Percentiles rank a stretch among this genome's conserved stretches.
Evolutionary conservation across 2,888 invertebrate genomes (phyloP).

Genomic region (Nephrotoma guestfalica): DNA sequence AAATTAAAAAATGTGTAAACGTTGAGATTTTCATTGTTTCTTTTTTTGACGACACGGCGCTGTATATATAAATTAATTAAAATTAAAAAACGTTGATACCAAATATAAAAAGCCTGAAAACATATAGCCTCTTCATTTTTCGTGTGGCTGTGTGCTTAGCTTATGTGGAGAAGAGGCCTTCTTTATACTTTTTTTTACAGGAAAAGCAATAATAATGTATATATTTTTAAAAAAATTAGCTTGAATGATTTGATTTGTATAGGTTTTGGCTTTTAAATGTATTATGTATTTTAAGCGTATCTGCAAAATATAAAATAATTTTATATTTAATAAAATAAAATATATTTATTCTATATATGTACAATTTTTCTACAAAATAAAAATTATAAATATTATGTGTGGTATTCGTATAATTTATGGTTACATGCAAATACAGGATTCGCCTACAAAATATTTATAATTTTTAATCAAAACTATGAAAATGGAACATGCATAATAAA

Average conservation of each 20-base stretch:
- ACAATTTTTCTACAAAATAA: too few relatives aligned
- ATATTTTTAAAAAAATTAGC: background rate
- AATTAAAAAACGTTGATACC: background rate
- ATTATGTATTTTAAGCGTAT: background rate
- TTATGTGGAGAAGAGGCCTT: background rate
- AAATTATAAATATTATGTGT: too few relatives aligned
- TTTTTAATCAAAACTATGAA: background rate
- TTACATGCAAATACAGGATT: too few relatives aligned
- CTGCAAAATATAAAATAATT: background rate
- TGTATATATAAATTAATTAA: background rate
- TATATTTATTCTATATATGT: background rate
- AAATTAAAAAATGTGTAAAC: background rate
- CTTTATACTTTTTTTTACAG: background rate
- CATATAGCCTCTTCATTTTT: background rate
- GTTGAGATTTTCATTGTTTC: background rate
- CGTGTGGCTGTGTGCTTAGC: background rate
- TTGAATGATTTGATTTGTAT: background rate
- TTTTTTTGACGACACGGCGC: background rate
- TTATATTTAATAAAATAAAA: background rate
- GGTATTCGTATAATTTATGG: too few relatives aligned
- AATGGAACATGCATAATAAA: background rate
- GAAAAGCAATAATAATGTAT: background rate
- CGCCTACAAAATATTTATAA: too few relatives aligned
- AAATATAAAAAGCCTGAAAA: background rate
- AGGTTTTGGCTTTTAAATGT: background rate